Evolutionary conservation across 2,797 vertebrate species (phyloP).

Genomic region (Arctocebus calabarensis): DNA sequence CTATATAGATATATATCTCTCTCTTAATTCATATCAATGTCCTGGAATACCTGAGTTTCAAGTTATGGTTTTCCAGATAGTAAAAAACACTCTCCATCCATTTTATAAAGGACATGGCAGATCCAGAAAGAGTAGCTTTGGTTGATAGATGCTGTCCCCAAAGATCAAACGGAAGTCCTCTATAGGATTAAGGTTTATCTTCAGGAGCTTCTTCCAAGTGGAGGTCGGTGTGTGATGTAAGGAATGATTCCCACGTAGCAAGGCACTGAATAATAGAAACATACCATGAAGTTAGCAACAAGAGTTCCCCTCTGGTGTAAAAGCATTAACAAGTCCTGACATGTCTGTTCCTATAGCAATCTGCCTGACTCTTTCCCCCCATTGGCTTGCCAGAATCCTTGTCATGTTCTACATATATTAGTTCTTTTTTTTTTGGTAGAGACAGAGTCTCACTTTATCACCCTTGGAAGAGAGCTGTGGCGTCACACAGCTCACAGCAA

Average conservation of each 20-base stretch:
- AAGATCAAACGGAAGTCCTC: slow-evolving; percentile 57
- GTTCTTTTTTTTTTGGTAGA: too few relatives aligned
- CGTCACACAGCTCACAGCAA: too few relatives aligned
- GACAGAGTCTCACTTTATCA: too few relatives aligned
- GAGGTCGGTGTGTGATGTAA: slow-evolving; percentile 89
- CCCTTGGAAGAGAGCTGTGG: too few relatives aligned
- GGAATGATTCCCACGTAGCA: slow-evolving; percentile 91
- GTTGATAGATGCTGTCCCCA: slow-evolving; percentile 78
- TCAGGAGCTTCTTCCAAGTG: slow-evolving; percentile 85
- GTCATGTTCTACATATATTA: slow-evolving; percentile 15
- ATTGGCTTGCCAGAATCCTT: neutral
- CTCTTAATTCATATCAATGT: slow-evolving; percentile 80
- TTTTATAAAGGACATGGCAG: slow-evolving; percentile 74
- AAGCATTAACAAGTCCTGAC: neutral
- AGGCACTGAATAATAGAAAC: slow-evolving; percentile 87
- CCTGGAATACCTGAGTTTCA: slow-evolving; percentile 87
- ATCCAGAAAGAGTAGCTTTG: slow-evolving; percentile 86
- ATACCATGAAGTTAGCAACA: neutral
- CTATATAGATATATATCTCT: slow-evolving; percentile 64
- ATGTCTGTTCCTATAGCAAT: neutral
- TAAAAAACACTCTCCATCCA: slow-evolving; percentile 67
- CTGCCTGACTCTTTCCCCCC: neutral
- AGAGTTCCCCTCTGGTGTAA: neutral
- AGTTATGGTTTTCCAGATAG: slow-evolving; percentile 81
- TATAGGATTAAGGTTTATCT: slow-evolving; percentile 84